Base-by-base conservation (phyloP, 2,888 invertebrate species). In the Ferrisia virgata region DNA sequence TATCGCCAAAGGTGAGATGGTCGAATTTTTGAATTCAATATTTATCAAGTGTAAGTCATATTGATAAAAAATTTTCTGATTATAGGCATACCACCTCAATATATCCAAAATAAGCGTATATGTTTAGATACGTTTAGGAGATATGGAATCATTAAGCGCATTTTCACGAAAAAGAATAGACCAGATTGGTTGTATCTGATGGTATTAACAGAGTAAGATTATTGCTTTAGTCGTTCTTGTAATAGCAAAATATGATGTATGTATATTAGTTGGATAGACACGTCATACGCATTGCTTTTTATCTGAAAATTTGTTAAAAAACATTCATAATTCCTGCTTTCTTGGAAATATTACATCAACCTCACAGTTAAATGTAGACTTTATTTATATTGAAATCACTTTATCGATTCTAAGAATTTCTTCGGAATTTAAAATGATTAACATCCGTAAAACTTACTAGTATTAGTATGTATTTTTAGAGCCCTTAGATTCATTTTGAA, bases 141-240 rank as follows among this genome's bases (percentile, higher is more conserved):
- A n/a, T 84, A 53, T 39, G 84, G 78, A 11, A 13, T 18, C 1
- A 79, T 84, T 11, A 53, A 64, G 2, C 22, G 84, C 13, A 79
- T 78, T 4, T 84, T 36, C 8, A 40, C 78, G 47, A 84, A 58
- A 15, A 79, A 64, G 28, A 79, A 13, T 36, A 78, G 18, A 53
- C 84, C 84, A 0, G 58, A 47, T 84, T 58, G 47, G 40, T 15
- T 84, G 8, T 84, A 84, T 28, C 15, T 84, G 31, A 22, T 84
- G 36, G 79, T 78, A 3, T 25, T n/a, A 22, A 79, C 78, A 58
- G 36, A 78, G 84, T 84, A 79, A 36, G 33, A 15, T 11, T 53
- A 11, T 25, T 40, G 8, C 13, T 40, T 36, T n/a, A 25, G 9
- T 79, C 18, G 18, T 79, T n/a, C n/a, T n/a, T n/a, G n/a, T n/a